Evolutionary conservation across 2,888 invertebrate species (phyloP).

Genomic region (Rhodophaea formosa): DNA sequence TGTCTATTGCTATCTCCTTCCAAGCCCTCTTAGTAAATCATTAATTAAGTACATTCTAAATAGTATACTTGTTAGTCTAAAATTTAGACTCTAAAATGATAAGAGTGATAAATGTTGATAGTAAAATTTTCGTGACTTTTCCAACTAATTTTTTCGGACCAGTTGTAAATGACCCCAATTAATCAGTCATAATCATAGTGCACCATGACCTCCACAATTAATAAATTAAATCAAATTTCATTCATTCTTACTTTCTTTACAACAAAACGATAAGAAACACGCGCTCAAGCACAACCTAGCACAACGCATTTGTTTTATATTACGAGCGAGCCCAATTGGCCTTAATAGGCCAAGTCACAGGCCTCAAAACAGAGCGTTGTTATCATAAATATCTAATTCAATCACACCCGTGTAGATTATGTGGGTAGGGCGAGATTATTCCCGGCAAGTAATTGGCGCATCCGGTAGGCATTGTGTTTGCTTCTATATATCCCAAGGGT

Average conservation of each 20-base stretch:
- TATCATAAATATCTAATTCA: constrained; percentile 14
- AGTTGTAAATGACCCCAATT: too few relatives aligned
- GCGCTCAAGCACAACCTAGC: neutral
- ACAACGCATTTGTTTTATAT: neutral
- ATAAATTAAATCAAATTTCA: too few relatives aligned
- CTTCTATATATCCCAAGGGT: constrained; percentile 29
- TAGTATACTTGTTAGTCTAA: too few relatives aligned
- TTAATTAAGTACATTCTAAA: too few relatives aligned
- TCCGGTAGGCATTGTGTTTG: constrained; percentile 27
- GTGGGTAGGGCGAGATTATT: constrained; percentile 12
- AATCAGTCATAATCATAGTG: too few relatives aligned
- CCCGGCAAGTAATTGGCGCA: constrained; percentile 33
- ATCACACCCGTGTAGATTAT: constrained; percentile 21
- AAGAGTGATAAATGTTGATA: too few relatives aligned
- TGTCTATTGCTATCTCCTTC: too few relatives aligned
- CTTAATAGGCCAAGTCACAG: neutral
- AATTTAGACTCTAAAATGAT: too few relatives aligned
- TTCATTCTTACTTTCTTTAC: neutral
- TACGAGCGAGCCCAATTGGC: neutral
- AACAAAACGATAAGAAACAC: constrained; percentile 6
- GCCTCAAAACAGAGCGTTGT: neutral
- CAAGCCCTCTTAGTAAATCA: too few relatives aligned
- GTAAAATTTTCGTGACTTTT: too few relatives aligned
- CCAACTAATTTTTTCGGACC: too few relatives aligned
- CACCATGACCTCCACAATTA: too few relatives aligned